These are phyloP conservation scores for Saguinus midas DNA, from an alignment of 2,113 vertebrate genomes.

Conservation along the genomic window DNA sequence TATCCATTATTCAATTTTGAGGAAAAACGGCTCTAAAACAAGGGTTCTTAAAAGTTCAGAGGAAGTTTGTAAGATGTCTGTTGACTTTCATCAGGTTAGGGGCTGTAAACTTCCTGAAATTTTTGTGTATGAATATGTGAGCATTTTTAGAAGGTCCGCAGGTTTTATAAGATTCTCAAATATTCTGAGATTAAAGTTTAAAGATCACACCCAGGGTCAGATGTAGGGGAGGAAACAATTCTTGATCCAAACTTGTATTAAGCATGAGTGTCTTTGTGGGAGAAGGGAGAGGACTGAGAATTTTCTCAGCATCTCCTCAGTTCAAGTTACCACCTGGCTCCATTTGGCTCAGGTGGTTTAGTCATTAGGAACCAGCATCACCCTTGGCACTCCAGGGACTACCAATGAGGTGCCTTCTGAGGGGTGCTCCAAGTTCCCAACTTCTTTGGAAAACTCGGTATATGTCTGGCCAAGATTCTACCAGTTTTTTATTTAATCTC, in stretches of 20 bases:
- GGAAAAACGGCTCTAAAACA: neutral
- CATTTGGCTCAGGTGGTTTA: neutral
- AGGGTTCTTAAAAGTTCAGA: neutral
- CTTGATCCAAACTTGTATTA: neutral
- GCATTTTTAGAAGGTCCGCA: neutral
- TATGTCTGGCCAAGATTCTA: neutral
- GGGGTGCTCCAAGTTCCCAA: neutral
- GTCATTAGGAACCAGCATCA: neutral
- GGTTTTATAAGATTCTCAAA: neutral
- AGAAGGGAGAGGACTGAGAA: neutral
- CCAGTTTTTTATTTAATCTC: neutral
- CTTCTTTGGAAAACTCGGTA: neutral
- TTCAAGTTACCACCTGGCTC: neutral
- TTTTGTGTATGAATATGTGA: neutral
- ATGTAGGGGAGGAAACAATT: neutral
- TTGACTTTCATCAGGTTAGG: neutral
- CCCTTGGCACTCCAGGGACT: neutral
- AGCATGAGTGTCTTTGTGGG: neutral
- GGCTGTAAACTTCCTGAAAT: neutral
- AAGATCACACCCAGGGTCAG: neutral
- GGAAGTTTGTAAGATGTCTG: neutral
- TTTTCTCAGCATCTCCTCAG: neutral
- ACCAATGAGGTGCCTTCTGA: neutral
- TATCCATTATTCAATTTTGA: neutral
- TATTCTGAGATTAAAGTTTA: neutral